Percentiles rank a stretch among this genome's conserved stretches.
Evolutionary conservation across 2,888 invertebrate species (phyloP).

Genomic region (Dendrolimus houi): DNA sequence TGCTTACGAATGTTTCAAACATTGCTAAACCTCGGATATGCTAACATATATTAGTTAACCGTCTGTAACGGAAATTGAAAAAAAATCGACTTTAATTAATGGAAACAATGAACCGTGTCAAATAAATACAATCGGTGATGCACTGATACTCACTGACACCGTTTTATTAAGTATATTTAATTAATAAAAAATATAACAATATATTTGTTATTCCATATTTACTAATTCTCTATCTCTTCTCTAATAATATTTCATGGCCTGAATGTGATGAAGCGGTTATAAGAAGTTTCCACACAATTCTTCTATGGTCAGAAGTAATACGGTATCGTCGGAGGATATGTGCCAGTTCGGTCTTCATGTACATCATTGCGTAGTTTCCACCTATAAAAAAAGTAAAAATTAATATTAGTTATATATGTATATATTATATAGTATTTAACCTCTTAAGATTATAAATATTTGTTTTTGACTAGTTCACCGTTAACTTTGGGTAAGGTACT

Average conservation of each 20-base stretch:
- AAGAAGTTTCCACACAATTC: constrained; percentile 22
- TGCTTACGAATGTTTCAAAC: too few relatives aligned
- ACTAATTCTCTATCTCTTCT: constrained; percentile 9
- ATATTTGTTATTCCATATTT: not conserved
- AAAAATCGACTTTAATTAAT: not conserved
- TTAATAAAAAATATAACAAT: not conserved
- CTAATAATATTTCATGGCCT: constrained; percentile 23
- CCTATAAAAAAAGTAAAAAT: constrained; percentile 19
- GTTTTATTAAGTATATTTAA: not conserved
- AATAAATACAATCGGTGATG: not conserved
- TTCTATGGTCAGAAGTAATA: constrained; percentile 22
- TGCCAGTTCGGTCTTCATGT: constrained; percentile 28
- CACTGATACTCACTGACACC: not conserved
- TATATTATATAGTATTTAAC: too few relatives aligned
- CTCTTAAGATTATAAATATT: not conserved
- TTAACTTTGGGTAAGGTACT: too few relatives aligned
- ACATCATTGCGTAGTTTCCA: constrained; percentile 31
- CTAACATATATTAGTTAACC: too few relatives aligned
- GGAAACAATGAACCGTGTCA: not conserved
- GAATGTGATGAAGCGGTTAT: constrained; percentile 30
- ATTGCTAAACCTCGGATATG: too few relatives aligned
- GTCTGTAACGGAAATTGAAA: too few relatives aligned
- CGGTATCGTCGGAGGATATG: constrained; percentile 27
- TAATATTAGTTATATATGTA: not conserved
- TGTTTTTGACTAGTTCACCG: too few relatives aligned